phyloP scores from a whole-genome alignment of 2,113 vertebrate species.

The Cyprinodon variegatus region DNA sequence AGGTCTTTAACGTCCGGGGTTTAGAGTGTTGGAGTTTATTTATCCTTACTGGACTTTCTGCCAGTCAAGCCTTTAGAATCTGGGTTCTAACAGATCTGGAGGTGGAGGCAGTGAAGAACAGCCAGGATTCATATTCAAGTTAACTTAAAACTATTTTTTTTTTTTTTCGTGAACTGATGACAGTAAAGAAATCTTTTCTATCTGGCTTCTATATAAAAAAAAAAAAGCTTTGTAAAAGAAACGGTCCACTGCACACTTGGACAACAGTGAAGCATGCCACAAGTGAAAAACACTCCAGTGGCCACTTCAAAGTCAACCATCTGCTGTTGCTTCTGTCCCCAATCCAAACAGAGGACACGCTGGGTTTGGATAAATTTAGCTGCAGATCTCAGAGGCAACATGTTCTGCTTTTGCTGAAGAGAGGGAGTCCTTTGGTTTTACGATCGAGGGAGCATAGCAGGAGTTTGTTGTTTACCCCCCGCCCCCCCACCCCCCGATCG shows the following conservation, averaged over 20 bases:
- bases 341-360: conserved; percentile 45
- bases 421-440: conserved; percentile 18
- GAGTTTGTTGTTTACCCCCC: conserved; percentile 6
- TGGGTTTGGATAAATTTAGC: conserved; percentile 65
- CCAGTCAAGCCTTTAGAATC: conserved; percentile 30
- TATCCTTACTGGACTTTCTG: conserved; percentile 2
- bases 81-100: conserved; percentile 24
- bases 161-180: background rate
- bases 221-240: background rate
- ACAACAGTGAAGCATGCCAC: conserved; percentile 31
- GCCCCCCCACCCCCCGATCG: background rate
- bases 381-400: conserved; percentile 52
- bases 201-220: background rate
- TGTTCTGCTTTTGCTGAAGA: conserved; percentile 51
- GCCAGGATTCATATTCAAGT: background rate
- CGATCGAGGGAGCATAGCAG: background rate
- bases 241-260: conserved; percentile 32
- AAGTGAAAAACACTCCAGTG: conserved; percentile 45
- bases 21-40: conserved; percentile 23
- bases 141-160: background rate
- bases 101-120: background rate
- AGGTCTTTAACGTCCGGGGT: background rate
- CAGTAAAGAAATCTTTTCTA: background rate
- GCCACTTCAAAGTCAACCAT: conserved; percentile 62
- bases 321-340: conserved; percentile 57